A percentile compares a stretch with the other conserved stretches of the same genome.
Evolutionary conservation across 2,113 vertebrate species (phyloP).

Genomic region (Lamprotornis superbus): DNA sequence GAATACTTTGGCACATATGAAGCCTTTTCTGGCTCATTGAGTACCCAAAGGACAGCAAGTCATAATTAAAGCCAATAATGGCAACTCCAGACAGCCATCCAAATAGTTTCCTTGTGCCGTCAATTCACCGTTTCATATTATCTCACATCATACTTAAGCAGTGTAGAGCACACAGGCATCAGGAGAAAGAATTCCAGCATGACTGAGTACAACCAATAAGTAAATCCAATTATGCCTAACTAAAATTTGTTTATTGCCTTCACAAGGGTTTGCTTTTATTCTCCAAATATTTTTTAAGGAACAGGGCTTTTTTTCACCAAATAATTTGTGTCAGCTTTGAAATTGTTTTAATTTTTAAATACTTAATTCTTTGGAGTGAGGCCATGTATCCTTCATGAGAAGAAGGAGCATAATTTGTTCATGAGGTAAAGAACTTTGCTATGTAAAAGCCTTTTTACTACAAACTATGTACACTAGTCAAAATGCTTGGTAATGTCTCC

Average conservation of each 20-base stretch:
- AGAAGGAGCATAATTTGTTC: constrained; percentile 16
- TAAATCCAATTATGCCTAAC: constrained; percentile 41
- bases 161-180: constrained; percentile 44
- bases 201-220: constrained; percentile 58
- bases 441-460: constrained; percentile 22
- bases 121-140: constrained; percentile 68
- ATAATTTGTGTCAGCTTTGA: constrained; percentile 33
- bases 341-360: constrained; percentile 37
- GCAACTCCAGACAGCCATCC: constrained; percentile 74
- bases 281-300: constrained; percentile 56
- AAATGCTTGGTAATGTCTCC: neutral
- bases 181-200: constrained; percentile 61
- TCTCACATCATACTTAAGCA: constrained; percentile 66
- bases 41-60: constrained; percentile 73
- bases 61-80: constrained; percentile 78
- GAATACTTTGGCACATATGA: constrained; percentile 73
- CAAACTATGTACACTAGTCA: neutral
- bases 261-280: constrained; percentile 51
- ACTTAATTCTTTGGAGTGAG: constrained; percentile 38
- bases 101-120: constrained; percentile 75
- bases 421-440: constrained; percentile 10
- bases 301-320: neutral
- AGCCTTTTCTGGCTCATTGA: constrained; percentile 73
- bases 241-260: constrained; percentile 64
- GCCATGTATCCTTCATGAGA: constrained; percentile 42